Evolutionary conservation across 2,797 vertebrate genomes (phyloP).

Genomic region (Sciaenops ocellatus): DNA sequence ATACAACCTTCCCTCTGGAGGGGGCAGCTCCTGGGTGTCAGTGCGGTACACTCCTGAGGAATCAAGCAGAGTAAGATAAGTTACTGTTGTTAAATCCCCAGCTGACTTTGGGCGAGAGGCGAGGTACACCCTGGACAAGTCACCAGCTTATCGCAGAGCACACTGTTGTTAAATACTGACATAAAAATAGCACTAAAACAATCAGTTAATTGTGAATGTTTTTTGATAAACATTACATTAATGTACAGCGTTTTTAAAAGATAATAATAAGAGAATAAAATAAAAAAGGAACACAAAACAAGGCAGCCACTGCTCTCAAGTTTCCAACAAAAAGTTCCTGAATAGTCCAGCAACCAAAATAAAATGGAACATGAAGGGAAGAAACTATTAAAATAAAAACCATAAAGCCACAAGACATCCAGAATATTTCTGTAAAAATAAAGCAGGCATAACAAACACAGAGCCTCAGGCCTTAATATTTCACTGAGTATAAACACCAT

Average conservation of each 20-base stretch:
- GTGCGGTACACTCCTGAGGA: conserved; percentile 47
- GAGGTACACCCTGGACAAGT: too few relatives aligned
- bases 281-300: background rate
- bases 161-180: background rate
- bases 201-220: too few relatives aligned
- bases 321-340: background rate
- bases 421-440: background rate
- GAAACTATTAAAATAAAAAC: background rate
- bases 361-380: background rate
- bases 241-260: background rate
- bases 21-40: conserved; percentile 22
- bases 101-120: too few relatives aligned
- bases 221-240: too few relatives aligned
- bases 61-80: background rate
- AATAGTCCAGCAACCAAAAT: background rate
- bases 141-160: too few relatives aligned
- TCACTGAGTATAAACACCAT: background rate
- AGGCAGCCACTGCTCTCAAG: too few relatives aligned
- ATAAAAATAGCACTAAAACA: background rate
- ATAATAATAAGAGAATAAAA: background rate
- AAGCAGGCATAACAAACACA: background rate
- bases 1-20: conserved; percentile 22
- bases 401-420: too few relatives aligned
- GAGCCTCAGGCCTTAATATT: background rate
- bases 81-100: too few relatives aligned